Base-by-base conservation (phyloP, 2,888 invertebrate species). In the Pollenia labialis region DNA sequence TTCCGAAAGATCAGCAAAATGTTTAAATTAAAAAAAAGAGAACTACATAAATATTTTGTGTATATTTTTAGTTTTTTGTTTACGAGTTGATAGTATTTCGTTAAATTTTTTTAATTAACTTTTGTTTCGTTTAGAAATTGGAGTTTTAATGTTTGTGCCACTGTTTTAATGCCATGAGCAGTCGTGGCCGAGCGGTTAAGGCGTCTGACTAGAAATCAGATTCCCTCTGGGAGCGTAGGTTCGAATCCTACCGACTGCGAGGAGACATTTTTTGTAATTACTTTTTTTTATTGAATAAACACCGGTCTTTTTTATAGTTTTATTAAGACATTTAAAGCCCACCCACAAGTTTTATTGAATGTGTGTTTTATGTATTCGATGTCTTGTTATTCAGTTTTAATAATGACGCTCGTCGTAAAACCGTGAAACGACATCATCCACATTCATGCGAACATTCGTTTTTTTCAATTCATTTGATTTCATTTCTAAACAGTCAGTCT, bases 131-230 rank as follows among this genome's bases (percentile, higher is more conserved):
- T 14, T 68, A 6, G 11, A 23, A 23, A 23, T 23, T 23, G 23
- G 23, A 23, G 23, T 23, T 2, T 23, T n/a, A 44, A 7, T 64
- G 16, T 10, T 11, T 18, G 46, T 12, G 16, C n/a, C 16, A 12
- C 18, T 64, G 6, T 7, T 46, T 32, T 3, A 10, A 11, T 11
- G 9, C 0, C 48, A 14, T 18, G 12, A 76, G 92, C 92, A 92
- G 92, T 90, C 91, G 92, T 91, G 92, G 92, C 92, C 92, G 91
- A 92, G 92, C 91, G 92, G 91, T 92, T 92, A 92, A 92, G 92
- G 91, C 92, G 91, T 91, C 92, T 92, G 91, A 92, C 91, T 92
- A 91, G 91, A 91, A 91, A 92, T 91, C 92, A 91, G 91, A 91
- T 91, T 92, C 92, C 91, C 92, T 92, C 91, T 91, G 91, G 91